Percentiles rank a stretch among this genome's conserved stretches.
phyloP scores from a whole-genome alignment of 1,140 invertebrate species.

The Contarinia nasturtii region DNA sequence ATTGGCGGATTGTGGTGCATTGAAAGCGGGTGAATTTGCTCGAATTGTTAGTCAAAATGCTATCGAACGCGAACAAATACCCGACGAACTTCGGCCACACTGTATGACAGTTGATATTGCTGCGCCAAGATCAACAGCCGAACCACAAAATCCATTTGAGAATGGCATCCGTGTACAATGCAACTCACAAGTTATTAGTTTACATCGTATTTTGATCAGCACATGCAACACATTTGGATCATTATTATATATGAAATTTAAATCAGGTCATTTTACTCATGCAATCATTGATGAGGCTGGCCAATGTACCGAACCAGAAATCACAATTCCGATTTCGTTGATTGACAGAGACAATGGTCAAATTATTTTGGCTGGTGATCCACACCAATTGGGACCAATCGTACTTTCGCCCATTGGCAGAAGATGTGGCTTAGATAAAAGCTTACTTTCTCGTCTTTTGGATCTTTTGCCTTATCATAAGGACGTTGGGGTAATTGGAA shows the following conservation, averaged over 20 bases:
- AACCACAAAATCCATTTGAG: conserved; percentile 13
- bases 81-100: conserved; percentile 42
- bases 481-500: conserved; percentile 25
- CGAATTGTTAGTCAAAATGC: conserved; percentile 45
- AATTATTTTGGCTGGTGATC: conserved; percentile 77
- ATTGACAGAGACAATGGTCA: conserved; percentile 32
- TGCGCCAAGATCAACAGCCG: conserved; percentile 24
- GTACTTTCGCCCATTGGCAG: conserved; percentile 42
- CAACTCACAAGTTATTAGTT: conserved; percentile 34
- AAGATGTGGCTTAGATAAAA: conserved; percentile 43
- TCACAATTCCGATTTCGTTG: conserved; percentile 49
- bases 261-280: conserved; percentile 64
- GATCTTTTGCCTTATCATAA: conserved; percentile 40
- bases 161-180: conserved; percentile 29
- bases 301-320: conserved; percentile 76
- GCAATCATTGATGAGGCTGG: conserved; percentile 81
- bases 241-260: conserved; percentile 43
- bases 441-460: conserved; percentile 50
- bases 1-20: conserved; percentile 33
- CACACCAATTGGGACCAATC: conserved; percentile 74
- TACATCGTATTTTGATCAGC: conserved; percentile 61
- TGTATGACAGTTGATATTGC: conserved; percentile 42
- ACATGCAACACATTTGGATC: conserved; percentile 57
- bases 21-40: conserved; percentile 43
- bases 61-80: conserved; percentile 33